Percentiles rank a stretch among this genome's conserved stretches.
Evolutionary conservation across 2,113 vertebrate genomes (phyloP).

Genomic region (human): DNA sequence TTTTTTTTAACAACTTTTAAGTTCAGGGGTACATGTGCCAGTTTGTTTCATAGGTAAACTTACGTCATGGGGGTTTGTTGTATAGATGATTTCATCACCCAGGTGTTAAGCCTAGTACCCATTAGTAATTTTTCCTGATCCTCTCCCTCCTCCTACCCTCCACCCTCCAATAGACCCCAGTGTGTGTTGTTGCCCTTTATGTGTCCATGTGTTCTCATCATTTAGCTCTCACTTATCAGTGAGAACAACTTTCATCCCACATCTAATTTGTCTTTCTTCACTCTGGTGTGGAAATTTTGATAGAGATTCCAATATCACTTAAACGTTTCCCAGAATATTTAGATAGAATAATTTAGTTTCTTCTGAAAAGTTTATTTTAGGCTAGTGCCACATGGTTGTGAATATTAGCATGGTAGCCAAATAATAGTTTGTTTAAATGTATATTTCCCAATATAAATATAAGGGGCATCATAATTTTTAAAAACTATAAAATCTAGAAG

Average conservation of each 20-base stretch:
- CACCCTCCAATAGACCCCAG: no score
- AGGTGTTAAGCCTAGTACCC: no score
- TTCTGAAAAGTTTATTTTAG: constrained; percentile 28
- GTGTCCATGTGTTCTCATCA: no score
- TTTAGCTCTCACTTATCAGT: no score
- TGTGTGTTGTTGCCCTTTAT: no score
- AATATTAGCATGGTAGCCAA: constrained; percentile 21
- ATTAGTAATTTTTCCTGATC: no score
- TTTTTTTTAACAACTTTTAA: no score
- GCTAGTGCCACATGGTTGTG: neutral
- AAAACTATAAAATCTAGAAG: constrained; percentile 21
- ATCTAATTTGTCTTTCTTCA: neutral
- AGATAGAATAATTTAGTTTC: neutral
- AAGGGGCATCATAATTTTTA: neutral
- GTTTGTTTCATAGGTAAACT: no score
- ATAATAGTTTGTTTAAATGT: constrained; percentile 31
- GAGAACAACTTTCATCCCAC: neutral
- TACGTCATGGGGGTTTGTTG: no score
- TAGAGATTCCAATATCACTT: neutral
- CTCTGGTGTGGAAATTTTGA: neutral
- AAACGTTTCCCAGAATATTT: neutral
- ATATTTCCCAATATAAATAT: constrained; percentile 37
- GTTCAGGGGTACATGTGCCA: no score
- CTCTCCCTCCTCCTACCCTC: no score
- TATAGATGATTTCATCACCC: no score